Percentiles rank a stretch among this genome's conserved stretches.
These are phyloP conservation scores for Phyllopteryx taeniolatus DNA, from an alignment of 2,113 vertebrate species.

Conservation along the genomic window DNA sequence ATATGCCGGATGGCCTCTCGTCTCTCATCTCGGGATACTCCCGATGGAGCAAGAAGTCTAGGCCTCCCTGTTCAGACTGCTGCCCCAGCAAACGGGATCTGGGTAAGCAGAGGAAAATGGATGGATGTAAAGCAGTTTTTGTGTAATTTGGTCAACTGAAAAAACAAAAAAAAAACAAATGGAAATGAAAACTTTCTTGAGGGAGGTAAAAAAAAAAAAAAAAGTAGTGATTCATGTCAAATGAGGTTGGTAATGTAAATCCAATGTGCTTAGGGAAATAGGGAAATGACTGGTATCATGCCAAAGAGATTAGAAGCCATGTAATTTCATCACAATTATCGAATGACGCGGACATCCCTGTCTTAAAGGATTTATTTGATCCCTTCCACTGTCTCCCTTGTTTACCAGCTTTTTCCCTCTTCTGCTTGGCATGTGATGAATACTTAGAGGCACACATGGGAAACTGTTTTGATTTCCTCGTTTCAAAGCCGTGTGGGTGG, in stretches of 20 bases:
- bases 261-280: conserved; percentile 49
- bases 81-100: not conserved
- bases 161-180: not conserved
- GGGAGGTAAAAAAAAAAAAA: conserved; percentile 43
- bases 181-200: conserved; percentile 21
- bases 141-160: not conserved
- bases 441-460: conserved; percentile 69
- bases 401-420: conserved; percentile 44
- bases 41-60: too few species aligned
- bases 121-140: conserved; percentile 2
- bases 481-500: conserved; percentile 40
- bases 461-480: conserved; percentile 64
- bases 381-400: conserved; percentile 51
- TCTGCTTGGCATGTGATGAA: conserved; percentile 54
- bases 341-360: conserved; percentile 61
- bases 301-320: conserved; percentile 70
- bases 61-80: too few species aligned
- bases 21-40: not conserved
- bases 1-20: not conserved
- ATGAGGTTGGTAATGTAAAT: conserved; percentile 62
- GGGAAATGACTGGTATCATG: conserved; percentile 69
- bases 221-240: conserved; percentile 62
- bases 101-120: not conserved
- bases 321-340: conserved; percentile 78
- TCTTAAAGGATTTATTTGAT: conserved; percentile 69